phyloP scores from a whole-genome alignment of 2,797 vertebrate genomes.

The Ctenopoma kingsleyae region DNA sequence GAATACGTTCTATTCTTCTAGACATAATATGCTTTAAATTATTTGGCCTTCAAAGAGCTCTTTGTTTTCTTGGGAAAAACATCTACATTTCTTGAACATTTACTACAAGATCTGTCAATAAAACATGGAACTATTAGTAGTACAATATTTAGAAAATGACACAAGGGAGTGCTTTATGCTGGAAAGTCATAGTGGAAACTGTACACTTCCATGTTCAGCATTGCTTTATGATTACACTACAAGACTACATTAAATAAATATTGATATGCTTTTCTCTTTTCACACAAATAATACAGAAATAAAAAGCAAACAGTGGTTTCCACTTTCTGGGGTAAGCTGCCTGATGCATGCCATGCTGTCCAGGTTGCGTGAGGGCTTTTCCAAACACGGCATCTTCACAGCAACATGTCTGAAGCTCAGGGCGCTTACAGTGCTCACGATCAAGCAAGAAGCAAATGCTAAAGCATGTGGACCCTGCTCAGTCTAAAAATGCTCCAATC shows the following conservation, averaged over 20 bases:
- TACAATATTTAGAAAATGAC: neutral
- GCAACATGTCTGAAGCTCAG: slow-evolving; percentile 41
- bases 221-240: slow-evolving; percentile 10
- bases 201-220: neutral
- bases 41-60: slow-evolving; percentile 14
- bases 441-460: slow-evolving; percentile 62
- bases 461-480: slow-evolving; percentile 42
- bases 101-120: slow-evolving; percentile 6
- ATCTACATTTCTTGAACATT: slow-evolving; percentile 19
- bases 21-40: neutral
- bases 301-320: slow-evolving; percentile 42
- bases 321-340: slow-evolving; percentile 24
- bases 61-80: slow-evolving; percentile 8
- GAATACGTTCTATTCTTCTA: slow-evolving; percentile 8
- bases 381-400: slow-evolving; percentile 54
- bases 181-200: slow-evolving; percentile 27
- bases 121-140: slow-evolving; percentile 11
- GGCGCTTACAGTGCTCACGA: slow-evolving; percentile 26
- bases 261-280: slow-evolving; percentile 29
- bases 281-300: slow-evolving; percentile 43
- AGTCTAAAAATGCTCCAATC: too few relatives aligned
- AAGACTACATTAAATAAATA: slow-evolving; percentile 23
- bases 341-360: slow-evolving; percentile 39
- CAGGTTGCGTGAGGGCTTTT: slow-evolving; percentile 34
- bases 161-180: neutral